Conservation (phyloP, 2,797 vertebrate species). For the Telmatherina bonti region DNA sequence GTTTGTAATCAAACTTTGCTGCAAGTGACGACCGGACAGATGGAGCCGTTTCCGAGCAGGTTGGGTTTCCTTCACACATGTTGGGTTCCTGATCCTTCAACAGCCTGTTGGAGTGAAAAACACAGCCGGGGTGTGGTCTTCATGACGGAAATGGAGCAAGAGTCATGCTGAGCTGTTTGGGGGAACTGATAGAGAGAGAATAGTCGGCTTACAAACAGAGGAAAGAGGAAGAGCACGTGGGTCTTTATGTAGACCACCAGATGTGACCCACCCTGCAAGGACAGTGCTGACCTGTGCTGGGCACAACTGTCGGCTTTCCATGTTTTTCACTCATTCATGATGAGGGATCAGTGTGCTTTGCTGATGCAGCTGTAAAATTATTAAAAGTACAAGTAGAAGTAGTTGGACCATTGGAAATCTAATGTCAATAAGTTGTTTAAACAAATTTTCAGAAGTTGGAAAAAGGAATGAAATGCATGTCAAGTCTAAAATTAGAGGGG, state of each 20-base stretch:
- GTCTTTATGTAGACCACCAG: not conserved
- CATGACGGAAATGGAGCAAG: conserved; percentile 64
- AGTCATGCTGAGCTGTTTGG: conserved; percentile 31
- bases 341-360: not conserved
- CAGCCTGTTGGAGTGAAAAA: not conserved
- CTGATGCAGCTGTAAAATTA: no score
- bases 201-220: conserved; percentile 32
- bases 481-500: no score
- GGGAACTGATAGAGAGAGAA: conserved; percentile 36
- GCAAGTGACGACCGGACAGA: not conserved
- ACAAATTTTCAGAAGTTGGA: no score
- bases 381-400: no score
- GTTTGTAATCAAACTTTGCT: not conserved
- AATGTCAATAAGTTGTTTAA: no score
- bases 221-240: not conserved
- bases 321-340: not conserved
- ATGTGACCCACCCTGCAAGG: not conserved
- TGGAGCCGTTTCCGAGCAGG: not conserved
- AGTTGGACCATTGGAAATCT: no score
- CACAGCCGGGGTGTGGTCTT: conserved; percentile 31
- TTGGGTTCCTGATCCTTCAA: conserved; percentile 43
- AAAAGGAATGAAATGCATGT: no score
- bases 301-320: not conserved
- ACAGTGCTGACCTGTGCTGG: not conserved
- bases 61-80: conserved; percentile 28